Percentiles rank a stretch among this genome's conserved stretches.
Evolutionary conservation across 2,113 vertebrate genomes (phyloP).

Genomic region (Cisticola juncidis): DNA sequence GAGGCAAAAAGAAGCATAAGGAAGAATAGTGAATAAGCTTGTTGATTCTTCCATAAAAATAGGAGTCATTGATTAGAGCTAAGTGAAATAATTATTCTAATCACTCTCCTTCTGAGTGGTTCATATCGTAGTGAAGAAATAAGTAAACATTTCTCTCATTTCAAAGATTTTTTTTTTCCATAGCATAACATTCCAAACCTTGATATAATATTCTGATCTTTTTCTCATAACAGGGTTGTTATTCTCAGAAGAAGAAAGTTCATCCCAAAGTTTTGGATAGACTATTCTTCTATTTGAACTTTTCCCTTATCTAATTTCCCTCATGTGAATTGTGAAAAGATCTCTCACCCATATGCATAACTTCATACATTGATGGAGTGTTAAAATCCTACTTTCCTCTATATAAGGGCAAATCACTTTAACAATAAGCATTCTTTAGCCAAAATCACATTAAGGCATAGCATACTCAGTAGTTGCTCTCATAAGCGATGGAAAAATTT

Average conservation of each 20-base stretch:
- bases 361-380: neutral
- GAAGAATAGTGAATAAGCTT: neutral
- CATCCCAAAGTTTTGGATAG: neutral
- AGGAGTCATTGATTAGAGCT: neutral
- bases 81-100: neutral
- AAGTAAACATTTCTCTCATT: neutral
- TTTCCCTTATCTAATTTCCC: neutral
- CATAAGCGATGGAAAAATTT: neutral
- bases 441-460: neutral
- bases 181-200: neutral
- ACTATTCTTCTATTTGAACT: neutral
- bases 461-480: neutral
- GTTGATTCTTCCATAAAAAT: neutral
- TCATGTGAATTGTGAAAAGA: neutral
- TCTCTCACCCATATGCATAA: neutral
- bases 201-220: neutral
- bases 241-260: neutral
- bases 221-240: neutral
- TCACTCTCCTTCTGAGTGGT: neutral
- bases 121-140: neutral
- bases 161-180: neutral
- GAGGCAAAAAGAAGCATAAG: neutral
- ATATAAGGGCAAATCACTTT: neutral
- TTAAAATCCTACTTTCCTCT: neutral
- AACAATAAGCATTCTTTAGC: neutral